Evolutionary conservation across 53 echinoderm and acorn worm genomes (phyloP).

Genomic region (Hippasteria phrygiana): DNA sequence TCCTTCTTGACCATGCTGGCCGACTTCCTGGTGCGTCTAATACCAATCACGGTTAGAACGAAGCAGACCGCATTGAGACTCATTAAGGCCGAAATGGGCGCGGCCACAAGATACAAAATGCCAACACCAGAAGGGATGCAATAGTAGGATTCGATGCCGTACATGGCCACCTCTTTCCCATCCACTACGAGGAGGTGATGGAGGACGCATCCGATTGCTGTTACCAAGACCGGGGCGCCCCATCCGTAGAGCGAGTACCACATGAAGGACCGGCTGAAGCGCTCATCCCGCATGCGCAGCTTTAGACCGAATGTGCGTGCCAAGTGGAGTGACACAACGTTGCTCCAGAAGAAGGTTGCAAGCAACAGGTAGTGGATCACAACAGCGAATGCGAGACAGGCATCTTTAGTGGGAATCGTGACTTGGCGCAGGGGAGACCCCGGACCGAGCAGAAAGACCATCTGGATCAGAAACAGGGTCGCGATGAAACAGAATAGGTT

Average conservation of each 20-base stretch:
- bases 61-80: constrained; percentile 50
- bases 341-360: constrained; percentile 24
- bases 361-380: constrained; percentile 13
- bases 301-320: constrained; percentile 16
- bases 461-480: constrained; percentile 4
- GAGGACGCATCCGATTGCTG: constrained; percentile 7
- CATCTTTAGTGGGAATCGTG: not conserved
- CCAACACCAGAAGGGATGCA: constrained; percentile 55
- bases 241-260: constrained; percentile 72
- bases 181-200: constrained; percentile 28
- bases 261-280: not conserved
- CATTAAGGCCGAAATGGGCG: constrained; percentile 50
- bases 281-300: not conserved
- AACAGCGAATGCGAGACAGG: constrained; percentile 2
- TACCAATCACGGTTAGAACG: constrained; percentile 54
- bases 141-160: constrained; percentile 18
- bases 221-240: constrained; percentile 60
- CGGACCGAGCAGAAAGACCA: constrained; percentile 5
- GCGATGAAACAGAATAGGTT: constrained; percentile 26
- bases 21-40: constrained; percentile 58
- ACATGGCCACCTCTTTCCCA: constrained; percentile 26
- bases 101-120: not conserved
- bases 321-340: constrained; percentile 19
- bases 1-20: constrained; percentile 55
- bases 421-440: not conserved